These are phyloP conservation scores for Tinamus guttatus DNA, from an alignment of 2,113 vertebrate genomes.

Conservation along the genomic window DNA sequence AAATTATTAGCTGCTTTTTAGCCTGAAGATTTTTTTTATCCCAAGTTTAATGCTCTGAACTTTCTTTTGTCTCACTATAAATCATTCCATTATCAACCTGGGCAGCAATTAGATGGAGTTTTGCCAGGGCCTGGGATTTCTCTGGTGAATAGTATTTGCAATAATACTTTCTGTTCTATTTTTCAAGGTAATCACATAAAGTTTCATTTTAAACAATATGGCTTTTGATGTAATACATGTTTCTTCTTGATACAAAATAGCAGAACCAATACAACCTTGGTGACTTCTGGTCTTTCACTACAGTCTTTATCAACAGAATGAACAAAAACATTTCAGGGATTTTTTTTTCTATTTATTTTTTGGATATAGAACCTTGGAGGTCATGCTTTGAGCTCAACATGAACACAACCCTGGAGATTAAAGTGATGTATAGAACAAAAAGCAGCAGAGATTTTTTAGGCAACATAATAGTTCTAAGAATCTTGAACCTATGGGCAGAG, in stretches of 20 bases:
- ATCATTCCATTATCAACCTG: neutral
- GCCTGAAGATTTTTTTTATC: neutral
- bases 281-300: neutral
- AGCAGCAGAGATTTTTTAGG: neutral
- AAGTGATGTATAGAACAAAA: neutral
- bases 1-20: neutral
- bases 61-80: neutral
- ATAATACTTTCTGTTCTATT: neutral
- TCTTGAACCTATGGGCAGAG: neutral
- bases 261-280: neutral
- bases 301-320: neutral
- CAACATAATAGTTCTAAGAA: neutral
- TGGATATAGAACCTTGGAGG: neutral
- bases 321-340: neutral
- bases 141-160: neutral
- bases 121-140: neutral
- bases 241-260: neutral
- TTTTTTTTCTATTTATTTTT: neutral
- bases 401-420: conserved; percentile 8
- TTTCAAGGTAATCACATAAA: neutral
- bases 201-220: neutral
- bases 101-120: neutral
- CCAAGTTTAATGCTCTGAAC: neutral
- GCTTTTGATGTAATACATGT: neutral
- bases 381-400: neutral